Evolutionary conservation across 2,888 invertebrate species (phyloP).

Genomic region (Morpho helenor): DNA sequence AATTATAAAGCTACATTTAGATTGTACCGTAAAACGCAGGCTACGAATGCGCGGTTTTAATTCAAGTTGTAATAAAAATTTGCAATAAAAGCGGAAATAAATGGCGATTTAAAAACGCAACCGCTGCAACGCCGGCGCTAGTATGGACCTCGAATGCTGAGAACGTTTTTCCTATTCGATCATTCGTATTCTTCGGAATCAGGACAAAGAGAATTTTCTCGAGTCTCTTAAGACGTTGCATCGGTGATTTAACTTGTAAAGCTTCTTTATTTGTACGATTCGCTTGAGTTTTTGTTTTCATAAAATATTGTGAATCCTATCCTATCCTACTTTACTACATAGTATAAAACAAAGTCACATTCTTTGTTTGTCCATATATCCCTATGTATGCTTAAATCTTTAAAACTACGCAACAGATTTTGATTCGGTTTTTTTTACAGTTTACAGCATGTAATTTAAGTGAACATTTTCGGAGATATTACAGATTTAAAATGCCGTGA

Average conservation of each 20-base stretch:
- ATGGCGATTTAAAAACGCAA: constrained; percentile 40
- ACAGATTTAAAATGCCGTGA: no score
- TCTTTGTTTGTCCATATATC: no score
- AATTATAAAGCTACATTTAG: constrained; percentile 8
- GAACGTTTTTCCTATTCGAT: constrained; percentile 24
- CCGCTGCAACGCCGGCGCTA: constrained; percentile 32
- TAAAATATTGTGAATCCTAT: background rate
- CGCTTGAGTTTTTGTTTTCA: constrained; percentile 1
- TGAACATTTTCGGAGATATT: no score
- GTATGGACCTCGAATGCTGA: constrained; percentile 19
- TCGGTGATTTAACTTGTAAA: background rate
- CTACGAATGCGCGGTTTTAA: constrained; percentile 32
- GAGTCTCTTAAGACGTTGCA: constrained; percentile 9
- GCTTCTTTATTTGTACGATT: constrained; percentile 8
- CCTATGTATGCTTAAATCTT: no score
- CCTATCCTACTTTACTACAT: no score
- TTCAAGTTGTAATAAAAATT: constrained; percentile 41
- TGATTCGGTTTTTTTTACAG: no score
- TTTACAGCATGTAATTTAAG: no score
- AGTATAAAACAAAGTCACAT: no score
- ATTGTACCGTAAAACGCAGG: constrained; percentile 6
- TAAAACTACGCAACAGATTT: no score
- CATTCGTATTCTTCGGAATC: constrained; percentile 21
- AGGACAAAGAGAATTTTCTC: constrained; percentile 20
- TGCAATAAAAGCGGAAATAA: constrained; percentile 40